These are phyloP conservation scores for Nomada ruficornis DNA, from an alignment of 2,888 invertebrate species.

Conservation along the genomic window DNA sequence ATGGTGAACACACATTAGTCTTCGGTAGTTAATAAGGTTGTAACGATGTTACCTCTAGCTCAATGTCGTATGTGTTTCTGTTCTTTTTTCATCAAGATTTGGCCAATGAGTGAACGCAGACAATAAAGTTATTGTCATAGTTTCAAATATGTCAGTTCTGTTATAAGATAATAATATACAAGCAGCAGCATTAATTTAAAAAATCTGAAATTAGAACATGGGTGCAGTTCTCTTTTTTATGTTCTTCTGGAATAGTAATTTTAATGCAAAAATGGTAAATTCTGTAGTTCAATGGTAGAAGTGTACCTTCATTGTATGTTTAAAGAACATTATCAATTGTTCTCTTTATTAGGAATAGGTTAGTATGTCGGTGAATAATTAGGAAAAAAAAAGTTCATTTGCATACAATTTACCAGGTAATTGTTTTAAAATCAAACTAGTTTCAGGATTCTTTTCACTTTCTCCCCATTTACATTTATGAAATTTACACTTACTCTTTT, in stretches of 20 bases:
- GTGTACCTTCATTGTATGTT: too few species aligned
- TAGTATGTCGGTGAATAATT: background rate
- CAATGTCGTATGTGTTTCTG: background rate
- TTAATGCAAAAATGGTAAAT: too few species aligned
- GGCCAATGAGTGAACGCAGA: background rate
- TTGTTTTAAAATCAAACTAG: background rate
- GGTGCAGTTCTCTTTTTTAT: too few species aligned
- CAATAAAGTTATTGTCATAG: conserved; percentile 4
- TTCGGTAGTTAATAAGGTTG: background rate
- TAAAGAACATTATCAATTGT: too few species aligned
- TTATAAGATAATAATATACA: background rate
- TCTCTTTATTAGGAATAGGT: background rate
- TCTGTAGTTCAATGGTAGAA: too few species aligned
- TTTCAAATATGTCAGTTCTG: background rate
- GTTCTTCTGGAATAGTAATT: too few species aligned
- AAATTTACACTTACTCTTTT: background rate
- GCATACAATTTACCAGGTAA: conserved; percentile 18
- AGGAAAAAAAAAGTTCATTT: conserved; percentile 12
- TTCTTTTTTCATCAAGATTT: conserved; percentile 11
- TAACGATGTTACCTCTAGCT: background rate
- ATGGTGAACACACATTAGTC: background rate
- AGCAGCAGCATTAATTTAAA: background rate
- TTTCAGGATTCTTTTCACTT: conserved; percentile 26
- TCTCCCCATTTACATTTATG: conserved; percentile 26
- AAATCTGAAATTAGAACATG: background rate